Base-by-base conservation (phyloP, 2,888 invertebrate species). In the Epinotia brunnichana region DNA sequence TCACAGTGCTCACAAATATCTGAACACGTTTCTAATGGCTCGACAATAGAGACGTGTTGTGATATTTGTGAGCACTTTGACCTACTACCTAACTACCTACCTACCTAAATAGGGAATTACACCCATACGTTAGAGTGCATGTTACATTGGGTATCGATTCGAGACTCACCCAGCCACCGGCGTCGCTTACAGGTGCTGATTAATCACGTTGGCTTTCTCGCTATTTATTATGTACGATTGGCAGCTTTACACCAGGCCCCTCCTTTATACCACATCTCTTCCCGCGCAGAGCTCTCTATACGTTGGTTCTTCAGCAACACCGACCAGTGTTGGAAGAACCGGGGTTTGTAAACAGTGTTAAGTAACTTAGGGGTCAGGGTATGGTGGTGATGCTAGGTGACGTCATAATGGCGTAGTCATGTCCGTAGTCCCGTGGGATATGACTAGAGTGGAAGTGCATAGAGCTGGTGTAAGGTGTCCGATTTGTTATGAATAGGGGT, bases 191-290 rank as follows among this genome's bases (percentile, higher is more conserved):
- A 51, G 39, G 39, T 51, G 21, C 39, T 62, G 62, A 70, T 70
- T 70, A 63, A 70, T 70, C 70, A 70, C 57, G 48, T 39, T 56
- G 53, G 56, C 61, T 48, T 57, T 48, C 56, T 57, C 7, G 70
- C 63, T 70, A 64, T 64, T 70, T 63, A 70, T 70, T 69, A 69
- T 39, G 64, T 64, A 64, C 60, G 21, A 60, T 60, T 57, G 35
- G 57, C n/a, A 56, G 62, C 35, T 51, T 51, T 64, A 57, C 56
- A 64, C 15, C 11, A 15, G 29, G 48, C 57, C 35, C 10, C 1
- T n/a, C 2, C 9, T 13, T 9, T 29, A 7, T 13, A 21, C 21
- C 13, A 48, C 48, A 41, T n/a, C n/a, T n/a, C n/a, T n/a, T 48
- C n/a, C 48, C n/a, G 48, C 2, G 9, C 57, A 21, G 29, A 51